Evolutionary conservation across 2,113 vertebrate genomes (phyloP).

Genomic region (Carassius auratus): DNA sequence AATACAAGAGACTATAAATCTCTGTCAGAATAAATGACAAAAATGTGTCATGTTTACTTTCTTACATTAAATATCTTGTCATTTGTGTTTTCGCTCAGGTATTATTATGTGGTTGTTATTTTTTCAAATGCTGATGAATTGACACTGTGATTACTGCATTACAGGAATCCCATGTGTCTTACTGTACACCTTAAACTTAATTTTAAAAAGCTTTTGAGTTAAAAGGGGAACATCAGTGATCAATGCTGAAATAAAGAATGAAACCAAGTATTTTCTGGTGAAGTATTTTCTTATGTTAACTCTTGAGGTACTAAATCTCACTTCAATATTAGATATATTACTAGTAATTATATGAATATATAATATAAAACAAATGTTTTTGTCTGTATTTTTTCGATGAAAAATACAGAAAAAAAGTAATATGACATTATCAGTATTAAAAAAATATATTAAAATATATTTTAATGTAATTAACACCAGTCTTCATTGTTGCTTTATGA

Average conservation of each 20-base stretch:
- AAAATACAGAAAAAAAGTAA: no score
- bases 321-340: background rate
- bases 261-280: background rate
- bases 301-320: background rate
- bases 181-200: background rate
- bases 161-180: background rate
- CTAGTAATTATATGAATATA: no score
- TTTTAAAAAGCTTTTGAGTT: background rate
- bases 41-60: background rate
- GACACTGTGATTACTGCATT: background rate
- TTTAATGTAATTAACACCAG: background rate
- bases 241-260: background rate
- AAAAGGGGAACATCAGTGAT: background rate
- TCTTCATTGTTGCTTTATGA: background rate
- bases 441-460: no score
- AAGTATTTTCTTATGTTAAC: background rate
- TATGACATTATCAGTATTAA: no score
- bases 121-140: background rate
- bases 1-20: background rate
- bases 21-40: background rate
- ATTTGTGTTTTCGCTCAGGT: background rate
- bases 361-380: no score
- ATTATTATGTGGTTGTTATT: background rate
- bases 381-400: no score
- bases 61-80: background rate